These are phyloP conservation scores for Drosophila monieri DNA, from an alignment of 2,888 invertebrate genomes.

Conservation along the genomic window DNA sequence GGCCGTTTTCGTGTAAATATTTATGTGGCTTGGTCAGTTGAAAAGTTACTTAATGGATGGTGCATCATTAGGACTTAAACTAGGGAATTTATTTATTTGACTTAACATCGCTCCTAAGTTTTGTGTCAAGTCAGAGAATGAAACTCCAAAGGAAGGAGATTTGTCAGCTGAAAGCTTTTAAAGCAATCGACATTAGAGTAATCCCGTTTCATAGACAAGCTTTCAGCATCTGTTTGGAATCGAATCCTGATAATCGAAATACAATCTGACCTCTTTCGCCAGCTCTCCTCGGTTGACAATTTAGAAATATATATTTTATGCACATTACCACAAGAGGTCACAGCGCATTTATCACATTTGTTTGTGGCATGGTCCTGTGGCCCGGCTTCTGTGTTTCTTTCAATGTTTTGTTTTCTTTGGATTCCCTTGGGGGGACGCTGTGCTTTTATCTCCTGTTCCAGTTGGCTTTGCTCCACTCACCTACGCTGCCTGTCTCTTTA, in stretches of 20 bases:
- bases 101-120: not conserved
- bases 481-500: conserved; percentile 64
- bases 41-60: conserved; percentile 51
- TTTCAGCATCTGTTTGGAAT: conserved; percentile 12
- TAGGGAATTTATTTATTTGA: conserved; percentile 10
- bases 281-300: conserved; percentile 22
- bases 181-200: conserved; percentile 9
- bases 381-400: conserved; percentile 15
- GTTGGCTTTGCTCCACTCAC: conserved; percentile 53
- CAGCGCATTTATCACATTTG: conserved; percentile 65
- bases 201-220: conserved; percentile 14
- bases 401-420: conserved; percentile 10
- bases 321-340: conserved; percentile 67
- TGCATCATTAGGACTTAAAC: conserved; percentile 21
- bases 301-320: conserved; percentile 41
- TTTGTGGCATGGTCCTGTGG: conserved; percentile 15
- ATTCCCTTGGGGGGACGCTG: conserved; percentile 16
- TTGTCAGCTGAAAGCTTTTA: conserved; percentile 8
- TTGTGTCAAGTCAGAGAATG: conserved; percentile 4
- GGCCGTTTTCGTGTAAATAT: conserved; percentile 6
- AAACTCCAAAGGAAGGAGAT: not conserved
- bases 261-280: conserved; percentile 32
- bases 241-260: conserved; percentile 24
- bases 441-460: conserved; percentile 39
- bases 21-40: conserved; percentile 48